Base-by-base conservation (phyloP, 2,888 invertebrate genomes). In the Periphyllus acericola region DNA sequence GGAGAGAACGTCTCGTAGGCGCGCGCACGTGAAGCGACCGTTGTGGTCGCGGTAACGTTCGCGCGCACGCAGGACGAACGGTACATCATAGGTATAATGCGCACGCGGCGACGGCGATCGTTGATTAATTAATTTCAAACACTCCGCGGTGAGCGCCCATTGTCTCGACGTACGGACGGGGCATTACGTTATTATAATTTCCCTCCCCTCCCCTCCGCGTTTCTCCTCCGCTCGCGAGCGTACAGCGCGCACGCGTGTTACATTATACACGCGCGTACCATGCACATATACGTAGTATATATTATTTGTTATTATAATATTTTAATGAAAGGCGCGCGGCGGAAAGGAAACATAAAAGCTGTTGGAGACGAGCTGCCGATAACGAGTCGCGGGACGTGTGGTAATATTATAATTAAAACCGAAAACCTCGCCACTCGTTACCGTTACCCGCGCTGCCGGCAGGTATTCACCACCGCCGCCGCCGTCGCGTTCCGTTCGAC, bases 101-200 rank as follows among this genome's bases (percentile, higher is more conserved):
- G n/a, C n/a, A n/a, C n/a, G n/a, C n/a, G n/a, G n/a, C n/a, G n/a
- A 5, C 25, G 29, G 4, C 66, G 40, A 29, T 34, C 40, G 84
- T 76, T 60, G 66, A 85, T 85, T 78, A 85, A 85, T 85, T 78
- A 78, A 78, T 85, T 78, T 78, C 78, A 76, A 76, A 79, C 85
- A 34, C 78, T 52, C 78, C 11, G 86, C 40, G 71, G 79, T n/a
- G n/a, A 71, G 79, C n/a, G 79, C 55, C 75, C 60, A 79, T 86
- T 86, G 86, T 86, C 80, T 79, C 80, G 79, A 36, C 32, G 55
- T n/a, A 46, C 52, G 46, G 5, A 29, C 3, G 29, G 25, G 60
- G 60, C n/a, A 19, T 75, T 46, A 84, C 66, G 76, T 76, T 76
- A 32, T 76, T 68, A 40, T 21, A 40, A 84, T 9, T 9, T 21